phyloP scores from a whole-genome alignment of 2,113 vertebrate species.

The Setophaga petechia region DNA sequence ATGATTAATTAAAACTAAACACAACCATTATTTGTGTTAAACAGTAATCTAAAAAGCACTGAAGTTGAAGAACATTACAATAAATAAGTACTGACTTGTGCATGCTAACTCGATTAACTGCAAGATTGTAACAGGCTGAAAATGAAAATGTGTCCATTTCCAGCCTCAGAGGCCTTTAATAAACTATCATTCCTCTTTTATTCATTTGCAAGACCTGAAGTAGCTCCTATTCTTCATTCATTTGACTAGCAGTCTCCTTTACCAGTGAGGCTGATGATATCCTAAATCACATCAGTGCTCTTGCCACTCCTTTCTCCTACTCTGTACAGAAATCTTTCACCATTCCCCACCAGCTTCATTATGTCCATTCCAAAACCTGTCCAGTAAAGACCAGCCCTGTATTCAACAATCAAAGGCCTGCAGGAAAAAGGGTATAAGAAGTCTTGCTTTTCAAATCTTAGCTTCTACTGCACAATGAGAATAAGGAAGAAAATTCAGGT shows the following conservation, averaged over 20 bases:
- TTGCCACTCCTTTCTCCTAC: not conserved
- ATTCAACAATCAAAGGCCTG: not conserved
- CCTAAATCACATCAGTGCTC: not conserved
- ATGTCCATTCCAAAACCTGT: not conserved
- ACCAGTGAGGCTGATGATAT: not conserved
- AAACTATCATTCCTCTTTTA: not conserved
- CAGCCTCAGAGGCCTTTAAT: not conserved
- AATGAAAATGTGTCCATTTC: not conserved
- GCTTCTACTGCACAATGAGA: not conserved
- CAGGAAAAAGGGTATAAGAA: not conserved
- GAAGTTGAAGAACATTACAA: not conserved
- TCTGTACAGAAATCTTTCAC: not conserved
- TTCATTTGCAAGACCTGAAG: not conserved
- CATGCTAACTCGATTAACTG: not conserved
- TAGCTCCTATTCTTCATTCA: not conserved
- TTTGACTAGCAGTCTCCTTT: accelerated
- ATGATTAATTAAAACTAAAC: slow-evolving; percentile 24
- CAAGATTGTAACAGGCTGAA: not conserved
- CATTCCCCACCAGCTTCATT: not conserved
- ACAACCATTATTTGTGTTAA: not conserved
- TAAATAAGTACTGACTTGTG: not conserved
- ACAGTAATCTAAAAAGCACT: not conserved
- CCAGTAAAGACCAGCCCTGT: not conserved
- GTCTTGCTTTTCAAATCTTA: not conserved
- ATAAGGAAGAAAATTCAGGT: not conserved